Conservation (phyloP, 2,113 vertebrate genomes). For the Scalopus aquaticus region DNA sequence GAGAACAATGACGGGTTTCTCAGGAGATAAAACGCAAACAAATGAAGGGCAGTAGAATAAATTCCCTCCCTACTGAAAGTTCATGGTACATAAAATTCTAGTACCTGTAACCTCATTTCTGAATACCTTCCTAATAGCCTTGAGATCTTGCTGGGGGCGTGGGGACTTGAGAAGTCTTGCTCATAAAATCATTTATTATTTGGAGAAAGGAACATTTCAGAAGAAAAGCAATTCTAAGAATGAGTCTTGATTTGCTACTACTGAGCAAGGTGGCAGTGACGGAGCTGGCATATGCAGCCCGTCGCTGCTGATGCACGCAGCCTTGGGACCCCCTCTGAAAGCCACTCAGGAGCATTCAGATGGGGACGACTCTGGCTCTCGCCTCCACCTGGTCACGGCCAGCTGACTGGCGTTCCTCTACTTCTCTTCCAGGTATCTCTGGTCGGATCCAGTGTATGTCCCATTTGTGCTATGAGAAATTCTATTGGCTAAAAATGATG, state of each 20-base stretch:
- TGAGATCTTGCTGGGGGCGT: neutral
- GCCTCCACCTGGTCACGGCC: neutral
- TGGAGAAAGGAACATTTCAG: neutral
- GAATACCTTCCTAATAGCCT: neutral
- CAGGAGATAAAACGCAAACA: conserved; percentile 7
- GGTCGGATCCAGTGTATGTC: too few species aligned
- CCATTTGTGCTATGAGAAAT: neutral
- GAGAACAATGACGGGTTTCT: neutral
- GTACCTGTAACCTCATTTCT: neutral
- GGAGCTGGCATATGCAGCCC: neutral
- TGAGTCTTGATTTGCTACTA: too few species aligned
- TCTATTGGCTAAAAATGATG: neutral
- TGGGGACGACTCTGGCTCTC: neutral
- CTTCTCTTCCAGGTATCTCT: neutral
- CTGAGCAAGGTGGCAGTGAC: neutral
- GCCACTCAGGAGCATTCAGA: fast-evolving
- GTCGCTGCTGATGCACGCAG: neutral
- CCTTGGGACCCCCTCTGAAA: neutral
- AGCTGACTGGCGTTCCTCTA: neutral
- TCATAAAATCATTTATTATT: neutral
- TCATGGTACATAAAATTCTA: neutral
- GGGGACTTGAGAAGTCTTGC: neutral
- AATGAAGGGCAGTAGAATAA: neutral
- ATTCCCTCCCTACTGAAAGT: neutral
- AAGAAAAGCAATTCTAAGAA: neutral